These are phyloP conservation scores for Halcyon badia DNA, from an alignment of 2,797 vertebrate genomes.

Conservation along the genomic window DNA sequence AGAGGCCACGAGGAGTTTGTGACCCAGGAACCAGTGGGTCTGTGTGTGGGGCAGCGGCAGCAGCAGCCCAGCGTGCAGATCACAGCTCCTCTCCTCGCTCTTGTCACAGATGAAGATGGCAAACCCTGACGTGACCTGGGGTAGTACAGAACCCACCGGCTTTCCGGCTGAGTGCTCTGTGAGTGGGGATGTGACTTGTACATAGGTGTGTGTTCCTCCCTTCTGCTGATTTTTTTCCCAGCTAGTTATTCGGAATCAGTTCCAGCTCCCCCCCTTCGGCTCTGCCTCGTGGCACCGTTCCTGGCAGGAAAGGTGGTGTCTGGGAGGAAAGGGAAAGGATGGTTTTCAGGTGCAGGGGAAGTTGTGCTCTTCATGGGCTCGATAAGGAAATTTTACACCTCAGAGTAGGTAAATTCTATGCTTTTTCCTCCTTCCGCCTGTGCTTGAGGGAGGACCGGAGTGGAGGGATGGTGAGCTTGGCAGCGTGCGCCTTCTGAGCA, in stretches of 20 bases:
- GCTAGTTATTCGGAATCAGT: fast-evolving
- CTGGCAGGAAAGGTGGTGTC: fast-evolving
- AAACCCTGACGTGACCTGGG: fast-evolving
- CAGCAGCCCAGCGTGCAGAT: neutral
- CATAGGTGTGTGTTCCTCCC: neutral
- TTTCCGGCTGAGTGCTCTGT: neutral
- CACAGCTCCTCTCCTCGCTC: fast-evolving
- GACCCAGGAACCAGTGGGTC: neutral
- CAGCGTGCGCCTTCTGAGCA: fast-evolving
- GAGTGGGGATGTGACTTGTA: fast-evolving
- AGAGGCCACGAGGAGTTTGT: neutral
- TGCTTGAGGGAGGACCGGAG: neutral
- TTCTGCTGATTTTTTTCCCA: neutral
- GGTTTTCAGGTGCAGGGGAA: fast-evolving
- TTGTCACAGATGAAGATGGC: neutral
- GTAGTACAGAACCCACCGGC: fast-evolving
- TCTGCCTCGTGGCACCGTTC: fast-evolving
- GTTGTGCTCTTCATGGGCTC: fast-evolving
- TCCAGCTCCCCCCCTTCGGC: neutral
- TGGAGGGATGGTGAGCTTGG: fast-evolving
- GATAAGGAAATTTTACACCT: fast-evolving
- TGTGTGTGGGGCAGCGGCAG: neutral
- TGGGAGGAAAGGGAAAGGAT: neutral
- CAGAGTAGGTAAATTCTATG: neutral
- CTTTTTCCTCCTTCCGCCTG: neutral